Percentiles rank a stretch among this genome's conserved stretches.
Conservation (phyloP, 1,140 invertebrate species). For the Dinoponera quadriceps region DNA sequence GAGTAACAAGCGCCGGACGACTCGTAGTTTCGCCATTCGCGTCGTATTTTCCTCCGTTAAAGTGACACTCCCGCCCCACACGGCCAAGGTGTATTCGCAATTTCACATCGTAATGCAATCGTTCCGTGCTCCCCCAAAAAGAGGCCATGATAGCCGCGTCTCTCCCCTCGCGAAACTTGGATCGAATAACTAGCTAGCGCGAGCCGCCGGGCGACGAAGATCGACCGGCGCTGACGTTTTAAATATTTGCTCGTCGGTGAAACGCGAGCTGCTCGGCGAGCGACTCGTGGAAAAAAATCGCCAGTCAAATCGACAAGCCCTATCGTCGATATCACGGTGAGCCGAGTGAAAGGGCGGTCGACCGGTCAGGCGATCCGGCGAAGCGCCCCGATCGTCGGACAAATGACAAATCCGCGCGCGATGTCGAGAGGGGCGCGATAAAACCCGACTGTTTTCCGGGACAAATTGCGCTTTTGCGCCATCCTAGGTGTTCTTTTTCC, state of each 20-base stretch:
- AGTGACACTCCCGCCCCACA: constrained; percentile 2
- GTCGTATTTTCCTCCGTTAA: neutral
- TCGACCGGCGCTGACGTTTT: constrained; percentile 19
- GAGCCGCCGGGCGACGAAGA: constrained; percentile 4
- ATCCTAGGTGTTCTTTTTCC: constrained; percentile 54
- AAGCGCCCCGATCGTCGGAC: constrained; percentile 68
- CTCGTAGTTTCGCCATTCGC: neutral
- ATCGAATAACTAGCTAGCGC: constrained; percentile 1
- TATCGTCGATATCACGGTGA: constrained; percentile 23
- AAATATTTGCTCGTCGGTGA: constrained; percentile 29
- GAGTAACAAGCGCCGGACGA: neutral
- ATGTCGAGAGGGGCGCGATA: constrained; percentile 69
- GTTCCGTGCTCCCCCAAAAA: constrained; percentile 21
- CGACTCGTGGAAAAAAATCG: constrained; percentile 11
- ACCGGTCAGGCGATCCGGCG: constrained; percentile 2
- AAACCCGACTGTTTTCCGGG: constrained; percentile 64
- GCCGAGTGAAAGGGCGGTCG: constrained; percentile 8
- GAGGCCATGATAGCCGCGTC: neutral
- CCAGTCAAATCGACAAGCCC: constrained; percentile 27
- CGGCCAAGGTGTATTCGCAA: constrained; percentile 22
- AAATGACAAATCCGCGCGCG: constrained; percentile 76
- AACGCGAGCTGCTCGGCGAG: neutral
- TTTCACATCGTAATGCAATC: constrained; percentile 37
- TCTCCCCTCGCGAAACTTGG: constrained; percentile 6
- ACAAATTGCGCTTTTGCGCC: constrained; percentile 72